Evolutionary conservation across 2,113 vertebrate genomes (phyloP), one percentile per base, ranked within the genome.

Genomic region (Oxyura jamaicensis): DNA sequence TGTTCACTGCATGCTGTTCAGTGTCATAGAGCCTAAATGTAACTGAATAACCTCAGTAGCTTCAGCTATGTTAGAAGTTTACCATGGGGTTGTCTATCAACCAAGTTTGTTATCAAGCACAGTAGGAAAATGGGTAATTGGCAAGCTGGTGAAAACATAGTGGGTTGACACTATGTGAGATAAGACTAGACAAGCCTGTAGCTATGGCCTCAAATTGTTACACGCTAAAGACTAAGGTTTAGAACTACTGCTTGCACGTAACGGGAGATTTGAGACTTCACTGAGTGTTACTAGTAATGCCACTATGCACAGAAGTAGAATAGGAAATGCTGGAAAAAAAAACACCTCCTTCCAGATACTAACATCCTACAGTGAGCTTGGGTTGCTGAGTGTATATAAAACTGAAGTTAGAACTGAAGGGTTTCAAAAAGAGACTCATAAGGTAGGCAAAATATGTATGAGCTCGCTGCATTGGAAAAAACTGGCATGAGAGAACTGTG

Each of bases 111-210:
- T 90, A 50, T 4, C 3, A 60, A 55, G 42, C 12, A 12, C 23
- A 50, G 36, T 4, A 41, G 53, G 29, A 81, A 74, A 71, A 74
- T 20, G 22, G 33, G 13, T 71, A 52, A 35, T 13, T 18, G 62
- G 63, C 22, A 65, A 6, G 35, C 7, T 72, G 56, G 15, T 81
- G 65, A 35, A 36, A 83, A 42, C 18, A 16, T 5, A 5, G 5
- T 53, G 10, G 2, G 5, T 46, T 63, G 11, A 5, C 42, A 15
- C 5, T 25, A 3, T 0, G 0, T 13, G 41, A 25, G 42, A 8
- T 53, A 50, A 59, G 67, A 90, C 13, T 25, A 68, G 33, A 33
- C 7, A 41, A 50, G 16, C 13, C 25, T 78, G 75, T 39, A 65
- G 25, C 11, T 87, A 1, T 58, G 8, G 3, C 42, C 66, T n/a